Percentiles rank a stretch among this genome's conserved stretches.
Evolutionary conservation across 1,140 invertebrate genomes (phyloP).

Genomic region (Bombus turneri): DNA sequence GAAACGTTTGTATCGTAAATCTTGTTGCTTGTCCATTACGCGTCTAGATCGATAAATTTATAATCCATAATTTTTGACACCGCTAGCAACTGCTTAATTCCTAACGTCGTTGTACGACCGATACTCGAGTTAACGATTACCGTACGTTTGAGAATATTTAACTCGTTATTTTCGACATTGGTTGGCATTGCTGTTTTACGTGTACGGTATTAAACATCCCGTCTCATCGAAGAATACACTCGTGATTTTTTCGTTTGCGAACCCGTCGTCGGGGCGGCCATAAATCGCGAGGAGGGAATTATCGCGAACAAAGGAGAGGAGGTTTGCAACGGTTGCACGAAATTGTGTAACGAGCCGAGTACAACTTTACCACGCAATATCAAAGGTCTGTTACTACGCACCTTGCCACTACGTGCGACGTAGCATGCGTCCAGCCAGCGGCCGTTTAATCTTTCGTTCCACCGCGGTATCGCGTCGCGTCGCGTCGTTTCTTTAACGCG

Average conservation of each 20-base stretch:
- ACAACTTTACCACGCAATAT: not conserved
- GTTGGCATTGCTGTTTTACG: not conserved
- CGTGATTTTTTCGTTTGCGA: not conserved
- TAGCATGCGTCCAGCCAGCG: not conserved
- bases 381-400: not conserved
- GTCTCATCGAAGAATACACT: not conserved
- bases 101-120: no score
- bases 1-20: no score
- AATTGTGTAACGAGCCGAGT: conserved; percentile 7
- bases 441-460: not conserved
- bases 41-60: no score
- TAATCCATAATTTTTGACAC: no score
- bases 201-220: not conserved
- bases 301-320: conserved; percentile 3
- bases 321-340: not conserved
- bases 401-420: conserved; percentile 18
- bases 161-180: not conserved
- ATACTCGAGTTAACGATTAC: not conserved
- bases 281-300: not conserved
- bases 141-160: not conserved
- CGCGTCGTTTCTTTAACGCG: no score
- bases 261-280: not conserved
- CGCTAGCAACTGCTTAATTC: accelerated
- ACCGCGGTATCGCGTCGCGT: no score
- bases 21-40: no score